Base-by-base conservation (phyloP, 2,797 vertebrate species). In the Agapornis canus region DNA sequence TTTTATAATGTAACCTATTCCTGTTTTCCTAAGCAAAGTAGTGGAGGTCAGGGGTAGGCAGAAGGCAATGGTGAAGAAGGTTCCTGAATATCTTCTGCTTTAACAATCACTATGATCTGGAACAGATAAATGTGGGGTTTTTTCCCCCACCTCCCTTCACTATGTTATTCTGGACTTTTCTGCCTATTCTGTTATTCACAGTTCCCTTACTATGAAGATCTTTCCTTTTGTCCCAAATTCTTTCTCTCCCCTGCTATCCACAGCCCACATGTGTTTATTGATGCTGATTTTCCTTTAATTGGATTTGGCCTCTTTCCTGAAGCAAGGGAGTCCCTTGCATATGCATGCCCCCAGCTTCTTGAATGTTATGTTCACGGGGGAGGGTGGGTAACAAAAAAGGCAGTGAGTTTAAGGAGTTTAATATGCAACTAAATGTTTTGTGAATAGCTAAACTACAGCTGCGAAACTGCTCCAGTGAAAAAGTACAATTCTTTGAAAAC, bases 191-290 rank as follows among this genome's bases (percentile, higher is more conserved):
- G 12, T 88, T 82, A 56, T 66, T 77, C 29, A 32, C 61, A 78
- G 59, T 86, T 86, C 54, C 66, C 64, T 79, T 83, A 47, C 49
- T 45, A 16, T 75, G 66, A 92, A 73, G 68, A 73, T 78, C 42
- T 89, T 63, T 85, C 70, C 40, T 77, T 87, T 94, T 95, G 54
- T 82, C 54, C 70, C 45, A 16, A 42, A 14, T 63, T 90, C 51
- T 71, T 90, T 94, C 40, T 71, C 45, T 82, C 22, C 20, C 43
- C 29, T 3, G 10, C 65, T 82, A 2, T 66, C 43, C 48, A 40
- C 18, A 88, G 32, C 37, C 60, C 57, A 48, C 15, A 0, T 14
- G 15, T 84, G 47, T 57, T 70, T 61, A 57, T 39, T 69, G 80
- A 47, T 56, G 68, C 23, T 68, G 70, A 39, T 65, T 75, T 63